A percentile compares a stretch with the other conserved stretches of the same genome.
Evolutionary conservation across 2,113 vertebrate genomes (phyloP).

Genomic region (Rutilus rutilus): DNA sequence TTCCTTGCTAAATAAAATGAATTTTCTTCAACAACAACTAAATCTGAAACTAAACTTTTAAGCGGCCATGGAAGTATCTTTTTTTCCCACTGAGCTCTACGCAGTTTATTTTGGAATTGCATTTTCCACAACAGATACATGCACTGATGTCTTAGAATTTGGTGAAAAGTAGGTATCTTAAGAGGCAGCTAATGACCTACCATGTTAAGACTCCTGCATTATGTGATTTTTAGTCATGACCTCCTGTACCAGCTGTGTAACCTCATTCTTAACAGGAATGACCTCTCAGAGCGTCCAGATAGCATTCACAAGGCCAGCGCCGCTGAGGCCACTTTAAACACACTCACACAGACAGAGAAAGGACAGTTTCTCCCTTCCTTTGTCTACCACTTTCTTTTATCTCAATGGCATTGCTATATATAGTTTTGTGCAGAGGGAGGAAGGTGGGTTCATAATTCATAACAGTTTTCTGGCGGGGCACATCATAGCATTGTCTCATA

Average conservation of each 20-base stretch:
- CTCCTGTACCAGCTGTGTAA: neutral
- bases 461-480: slow-evolving; percentile 58
- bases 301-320: neutral
- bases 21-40: no score
- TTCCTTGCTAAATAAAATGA: no score
- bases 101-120: neutral
- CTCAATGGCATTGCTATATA: slow-evolving; percentile 60
- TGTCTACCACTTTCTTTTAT: slow-evolving; percentile 38
- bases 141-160: neutral
- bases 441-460: slow-evolving; percentile 68
- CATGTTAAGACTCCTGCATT: neutral
- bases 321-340: neutral
- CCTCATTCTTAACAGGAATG: neutral
- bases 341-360: slow-evolving; percentile 4
- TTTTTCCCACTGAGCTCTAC: neutral
- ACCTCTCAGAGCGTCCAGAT: neutral
- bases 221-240: neutral
- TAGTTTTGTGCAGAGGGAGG: slow-evolving; percentile 57
- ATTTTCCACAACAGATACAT: neutral
- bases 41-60: no score
- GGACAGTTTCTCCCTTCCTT: slow-evolving; percentile 12
- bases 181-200: neutral
- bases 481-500: slow-evolving; percentile 42
- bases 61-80: no score
- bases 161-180: neutral